Conservation (phyloP, 35 echinoderm and acorn worm genomes). For the Apostichopus parvimensis region DNA sequence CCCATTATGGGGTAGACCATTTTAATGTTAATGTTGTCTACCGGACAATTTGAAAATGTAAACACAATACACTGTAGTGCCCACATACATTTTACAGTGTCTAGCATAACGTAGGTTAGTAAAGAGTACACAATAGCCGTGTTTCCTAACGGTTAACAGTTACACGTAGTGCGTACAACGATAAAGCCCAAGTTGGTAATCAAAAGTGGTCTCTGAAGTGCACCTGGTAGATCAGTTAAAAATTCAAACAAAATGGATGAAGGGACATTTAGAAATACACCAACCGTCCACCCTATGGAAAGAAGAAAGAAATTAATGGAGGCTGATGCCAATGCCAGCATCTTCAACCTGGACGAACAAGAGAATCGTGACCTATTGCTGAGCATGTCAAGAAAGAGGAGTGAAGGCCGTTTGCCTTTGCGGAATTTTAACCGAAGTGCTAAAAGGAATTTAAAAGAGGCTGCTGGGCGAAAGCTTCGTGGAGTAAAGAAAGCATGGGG, state of each 20-base stretch:
- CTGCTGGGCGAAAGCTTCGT: conserved; percentile 51
- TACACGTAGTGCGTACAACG: too few relatives aligned
- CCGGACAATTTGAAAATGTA: not conserved
- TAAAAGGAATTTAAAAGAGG: conserved; percentile 14
- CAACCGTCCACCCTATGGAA: conserved; percentile 46
- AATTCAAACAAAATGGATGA: conserved; percentile 40
- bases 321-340: conserved; percentile 6
- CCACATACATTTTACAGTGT: not conserved
- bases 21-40: not conserved
- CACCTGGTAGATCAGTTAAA: too few relatives aligned
- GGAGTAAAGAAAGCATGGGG: conserved; percentile 66
- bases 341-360: not conserved
- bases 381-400: not conserved
- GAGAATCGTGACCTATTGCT: conserved; percentile 12
- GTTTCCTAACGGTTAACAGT: too few relatives aligned
- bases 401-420: conserved; percentile 39
- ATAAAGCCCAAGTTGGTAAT: too few relatives aligned
- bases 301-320: conserved; percentile 37
- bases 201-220: too few relatives aligned
- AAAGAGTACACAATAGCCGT: too few relatives aligned
- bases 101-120: not conserved
- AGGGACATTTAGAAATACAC: conserved; percentile 50
- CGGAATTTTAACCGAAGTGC: not conserved
- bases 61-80: not conserved
- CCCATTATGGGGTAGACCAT: not conserved